These are phyloP conservation scores for Lepidocolaptes lacrymiger DNA, from an alignment of 2,797 vertebrate species.

Conservation along the genomic window DNA sequence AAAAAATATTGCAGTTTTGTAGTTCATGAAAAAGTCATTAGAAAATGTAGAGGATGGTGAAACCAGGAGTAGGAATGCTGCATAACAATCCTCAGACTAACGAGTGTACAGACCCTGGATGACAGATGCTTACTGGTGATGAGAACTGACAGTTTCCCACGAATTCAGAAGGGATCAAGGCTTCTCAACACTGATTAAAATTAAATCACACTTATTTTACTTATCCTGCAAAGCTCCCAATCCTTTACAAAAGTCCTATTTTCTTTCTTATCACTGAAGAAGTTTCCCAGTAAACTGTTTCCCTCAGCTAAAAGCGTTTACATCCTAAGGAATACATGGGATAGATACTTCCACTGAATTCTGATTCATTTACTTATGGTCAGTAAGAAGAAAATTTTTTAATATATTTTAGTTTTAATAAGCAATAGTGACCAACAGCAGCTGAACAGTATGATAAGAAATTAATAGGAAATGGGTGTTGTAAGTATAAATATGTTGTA, in stretches of 20 bases:
- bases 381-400: neutral
- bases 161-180: neutral
- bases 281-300: neutral
- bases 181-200: neutral
- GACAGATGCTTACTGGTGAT: neutral
- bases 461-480: neutral
- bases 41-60: neutral
- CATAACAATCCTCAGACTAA: neutral
- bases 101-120: neutral
- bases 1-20: neutral
- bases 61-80: neutral
- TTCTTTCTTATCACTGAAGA: neutral
- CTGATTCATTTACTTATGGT: neutral
- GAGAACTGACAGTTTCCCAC: neutral
- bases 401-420: neutral
- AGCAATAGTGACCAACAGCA: neutral
- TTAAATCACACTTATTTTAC: neutral
- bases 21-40: constrained; percentile 14
- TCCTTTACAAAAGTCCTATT: neutral
- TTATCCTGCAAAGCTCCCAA: neutral
- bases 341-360: neutral
- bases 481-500: neutral
- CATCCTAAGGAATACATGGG: neutral
- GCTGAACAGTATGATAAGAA: neutral
- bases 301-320: neutral